Evolutionary conservation across 1,140 invertebrate genomes (phyloP).

Genomic region (Bathynomus jamesi): DNA sequence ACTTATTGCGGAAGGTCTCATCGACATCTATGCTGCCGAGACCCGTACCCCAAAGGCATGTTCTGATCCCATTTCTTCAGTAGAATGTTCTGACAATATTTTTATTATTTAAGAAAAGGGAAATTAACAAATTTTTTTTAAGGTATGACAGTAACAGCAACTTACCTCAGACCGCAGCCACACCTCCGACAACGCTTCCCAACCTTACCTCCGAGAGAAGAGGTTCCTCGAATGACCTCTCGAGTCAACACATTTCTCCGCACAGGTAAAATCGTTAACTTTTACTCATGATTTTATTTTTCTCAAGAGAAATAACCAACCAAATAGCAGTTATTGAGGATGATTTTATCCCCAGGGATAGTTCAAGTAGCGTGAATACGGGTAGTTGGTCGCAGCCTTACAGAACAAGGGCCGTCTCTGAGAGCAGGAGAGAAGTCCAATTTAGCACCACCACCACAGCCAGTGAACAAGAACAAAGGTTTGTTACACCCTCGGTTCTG

Average conservation of each 20-base stretch:
- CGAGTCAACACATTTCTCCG: background rate
- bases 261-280: background rate
- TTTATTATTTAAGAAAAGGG: too few species aligned
- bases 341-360: constrained; percentile 12
- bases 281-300: background rate
- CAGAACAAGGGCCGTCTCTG: constrained; percentile 26
- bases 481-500: background rate
- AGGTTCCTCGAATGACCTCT: background rate
- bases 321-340: background rate
- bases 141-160: background rate
- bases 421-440: constrained; percentile 19
- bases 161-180: background rate
- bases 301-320: background rate
- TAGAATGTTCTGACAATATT: too few species aligned
- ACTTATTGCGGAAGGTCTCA: background rate
- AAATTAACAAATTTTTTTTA: too few species aligned
- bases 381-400: constrained; percentile 24
- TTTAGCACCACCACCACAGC: background rate
- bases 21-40: background rate
- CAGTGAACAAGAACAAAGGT: background rate
- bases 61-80: too few species aligned
- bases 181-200: background rate
- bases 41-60: background rate
- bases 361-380: constrained; percentile 9
- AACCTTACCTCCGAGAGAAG: background rate